phyloP scores from a whole-genome alignment of 2,113 vertebrate species.

The Caracal caracal region DNA sequence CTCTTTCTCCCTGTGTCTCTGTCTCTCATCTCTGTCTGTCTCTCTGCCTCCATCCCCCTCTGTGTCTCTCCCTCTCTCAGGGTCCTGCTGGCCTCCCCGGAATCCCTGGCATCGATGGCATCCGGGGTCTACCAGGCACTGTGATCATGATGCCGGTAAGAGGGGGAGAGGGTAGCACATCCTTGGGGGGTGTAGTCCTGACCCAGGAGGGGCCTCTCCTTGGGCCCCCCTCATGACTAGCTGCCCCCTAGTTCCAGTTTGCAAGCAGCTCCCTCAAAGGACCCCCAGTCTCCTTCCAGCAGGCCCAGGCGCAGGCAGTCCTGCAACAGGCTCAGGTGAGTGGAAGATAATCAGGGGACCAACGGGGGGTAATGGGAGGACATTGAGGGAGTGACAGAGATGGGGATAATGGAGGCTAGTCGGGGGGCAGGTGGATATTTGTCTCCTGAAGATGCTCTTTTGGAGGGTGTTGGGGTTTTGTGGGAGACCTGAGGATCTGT shows the following conservation, averaged over 20 bases:
- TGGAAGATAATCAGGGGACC: fast-evolving
- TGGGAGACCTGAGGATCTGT: neutral
- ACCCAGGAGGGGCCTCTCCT: neutral
- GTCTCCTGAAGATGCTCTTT: neutral
- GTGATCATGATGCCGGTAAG: slow-evolving; percentile 95
- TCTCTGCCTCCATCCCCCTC: neutral
- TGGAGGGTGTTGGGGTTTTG: neutral
- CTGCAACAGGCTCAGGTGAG: slow-evolving; percentile 92
- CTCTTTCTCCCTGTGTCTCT: neutral
- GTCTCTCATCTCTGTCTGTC: neutral
- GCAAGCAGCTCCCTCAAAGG: slow-evolving; percentile 90
- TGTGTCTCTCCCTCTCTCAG: slow-evolving; percentile 75
- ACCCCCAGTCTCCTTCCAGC: slow-evolving; percentile 91
- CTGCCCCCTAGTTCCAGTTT: slow-evolving; percentile 89
- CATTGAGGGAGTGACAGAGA: neutral
- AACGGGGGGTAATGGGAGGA: neutral
- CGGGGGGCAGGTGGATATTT: neutral
- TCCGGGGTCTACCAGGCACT: slow-evolving; percentile 92
- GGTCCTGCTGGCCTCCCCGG: slow-evolving; percentile 92
- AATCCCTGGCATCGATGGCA: slow-evolving; percentile 90
- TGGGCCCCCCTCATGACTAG: neutral
- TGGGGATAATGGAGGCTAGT: neutral
- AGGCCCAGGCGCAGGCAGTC: slow-evolving; percentile 94
- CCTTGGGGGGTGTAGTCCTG: too few species aligned
- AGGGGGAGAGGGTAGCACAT: neutral